Evolutionary conservation across 1,140 invertebrate genomes (phyloP), one percentile per base, ranked within the genome.

Genomic region (Drosophila mauritiana): DNA sequence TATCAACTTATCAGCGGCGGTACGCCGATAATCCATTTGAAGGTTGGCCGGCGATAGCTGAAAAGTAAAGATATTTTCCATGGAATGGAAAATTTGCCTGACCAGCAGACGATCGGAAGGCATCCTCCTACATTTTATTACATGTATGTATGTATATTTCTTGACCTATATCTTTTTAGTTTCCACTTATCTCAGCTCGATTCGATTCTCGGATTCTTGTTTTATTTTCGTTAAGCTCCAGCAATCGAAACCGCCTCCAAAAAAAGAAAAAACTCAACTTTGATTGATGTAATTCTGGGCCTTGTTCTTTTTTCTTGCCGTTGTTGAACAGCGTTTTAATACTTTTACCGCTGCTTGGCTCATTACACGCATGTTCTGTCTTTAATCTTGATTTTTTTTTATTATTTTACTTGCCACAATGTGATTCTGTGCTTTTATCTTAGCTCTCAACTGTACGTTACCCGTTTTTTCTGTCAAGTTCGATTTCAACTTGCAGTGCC

Each of bases 301-400:
- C 11, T 37, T 53, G 36, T 64, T 63, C 57, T 40, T 46, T 40
- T 53, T 64, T 34, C 20, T 39, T 65, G 12, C 3, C 31, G 49
- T 15, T 49, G 43, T 34, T 49, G 22, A 63, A 49, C 57, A 51
- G 12, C 36, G 53, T 56, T 70, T 80, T 36, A 36, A 63, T 83
- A 79, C 80, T 75, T 83, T 83, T 82, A 81, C 79, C 75, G 70
- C 69, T 82, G 58, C 59, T 65, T 79, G 45, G 70, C 69, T 83
- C 74, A 81, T 77, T 81, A 81, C 73, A 81, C 79, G 73, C 78
- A 61, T 77, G 78, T 81, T 80, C 72, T 80, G 73, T 27, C 43
- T 69, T 69, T 22, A 67, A 39, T 69, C 49, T 55, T 55, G 52
- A 69, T 37, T 36, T 53, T 37, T 36, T 53, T 54, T 46, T 69